A percentile compares a stretch with the other conserved stretches of the same genome.
These are phyloP conservation scores for Capromys pilorides DNA, from an alignment of 2,797 vertebrate genomes.

Conservation along the genomic window DNA sequence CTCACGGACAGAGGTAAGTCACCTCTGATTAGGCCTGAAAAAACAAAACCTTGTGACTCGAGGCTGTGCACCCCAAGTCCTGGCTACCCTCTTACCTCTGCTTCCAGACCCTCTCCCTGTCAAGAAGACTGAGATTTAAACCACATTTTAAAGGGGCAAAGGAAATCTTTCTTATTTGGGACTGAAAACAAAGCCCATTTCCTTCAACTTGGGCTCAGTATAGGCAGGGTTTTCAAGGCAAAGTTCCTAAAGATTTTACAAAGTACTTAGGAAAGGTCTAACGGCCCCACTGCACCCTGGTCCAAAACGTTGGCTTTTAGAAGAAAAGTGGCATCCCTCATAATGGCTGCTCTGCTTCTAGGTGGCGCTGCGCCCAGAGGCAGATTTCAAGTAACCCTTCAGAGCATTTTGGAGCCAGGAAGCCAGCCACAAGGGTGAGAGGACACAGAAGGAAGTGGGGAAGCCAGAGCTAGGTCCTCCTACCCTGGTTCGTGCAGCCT, in stretches of 20 bases:
- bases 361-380: neutral
- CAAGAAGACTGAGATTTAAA: constrained; percentile 52
- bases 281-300: neutral
- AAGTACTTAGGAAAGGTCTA: neutral
- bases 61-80: too few relatives aligned
- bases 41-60: neutral
- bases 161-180: neutral
- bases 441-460: neutral
- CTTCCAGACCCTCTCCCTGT: constrained; percentile 24
- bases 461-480: neutral
- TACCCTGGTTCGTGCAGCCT: neutral
- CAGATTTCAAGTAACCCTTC: neutral
- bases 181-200: neutral
- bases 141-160: neutral
- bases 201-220: neutral
- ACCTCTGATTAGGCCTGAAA: neutral
- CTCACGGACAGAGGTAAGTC: neutral
- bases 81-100: neutral
- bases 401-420: neutral
- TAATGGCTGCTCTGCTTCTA: neutral
- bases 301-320: neutral
- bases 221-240: neutral
- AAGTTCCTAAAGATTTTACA: neutral
- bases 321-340: neutral
- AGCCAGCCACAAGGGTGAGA: neutral